phyloP scores from a whole-genome alignment of 2,888 invertebrate genomes.

The Carabus problematicus region DNA sequence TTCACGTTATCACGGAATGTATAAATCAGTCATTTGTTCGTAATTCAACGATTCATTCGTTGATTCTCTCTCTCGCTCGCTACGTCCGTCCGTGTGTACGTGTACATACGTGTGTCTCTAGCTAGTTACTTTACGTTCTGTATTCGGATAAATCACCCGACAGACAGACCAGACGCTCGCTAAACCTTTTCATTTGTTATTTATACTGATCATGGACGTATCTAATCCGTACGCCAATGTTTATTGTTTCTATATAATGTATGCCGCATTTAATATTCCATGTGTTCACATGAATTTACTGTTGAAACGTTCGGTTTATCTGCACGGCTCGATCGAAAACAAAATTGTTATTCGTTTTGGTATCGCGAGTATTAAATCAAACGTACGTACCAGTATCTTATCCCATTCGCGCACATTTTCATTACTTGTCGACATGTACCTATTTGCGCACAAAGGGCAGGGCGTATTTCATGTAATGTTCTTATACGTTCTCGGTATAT shows the following conservation, averaged over 20 bases:
- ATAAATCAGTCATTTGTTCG: constrained; percentile 40
- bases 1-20: constrained; percentile 38
- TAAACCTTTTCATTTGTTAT: constrained; percentile 39
- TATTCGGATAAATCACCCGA: constrained; percentile 34
- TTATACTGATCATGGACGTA: constrained; percentile 32
- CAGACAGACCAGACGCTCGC: constrained; percentile 22
- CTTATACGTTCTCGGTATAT: too few relatives aligned
- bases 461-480: too few relatives aligned
- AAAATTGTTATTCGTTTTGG: constrained; percentile 37
- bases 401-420: too few relatives aligned
- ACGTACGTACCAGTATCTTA: constrained; percentile 2
- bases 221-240: constrained; percentile 29
- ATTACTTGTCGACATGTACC: too few relatives aligned
- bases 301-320: constrained; percentile 32
- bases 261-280: constrained; percentile 18
- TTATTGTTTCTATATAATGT: constrained; percentile 7
- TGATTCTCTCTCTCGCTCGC: neutral
- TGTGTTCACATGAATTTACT: constrained; percentile 29
- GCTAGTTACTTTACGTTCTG: neutral
- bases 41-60: neutral
- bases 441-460: too few relatives aligned
- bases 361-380: constrained; percentile 30
- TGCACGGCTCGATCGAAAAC: constrained; percentile 33
- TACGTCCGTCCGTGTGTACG: neutral
- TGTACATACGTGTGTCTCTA: neutral